Conservation (phyloP, 2,113 vertebrate genomes). For the Xiphophorus couchianus region DNA sequence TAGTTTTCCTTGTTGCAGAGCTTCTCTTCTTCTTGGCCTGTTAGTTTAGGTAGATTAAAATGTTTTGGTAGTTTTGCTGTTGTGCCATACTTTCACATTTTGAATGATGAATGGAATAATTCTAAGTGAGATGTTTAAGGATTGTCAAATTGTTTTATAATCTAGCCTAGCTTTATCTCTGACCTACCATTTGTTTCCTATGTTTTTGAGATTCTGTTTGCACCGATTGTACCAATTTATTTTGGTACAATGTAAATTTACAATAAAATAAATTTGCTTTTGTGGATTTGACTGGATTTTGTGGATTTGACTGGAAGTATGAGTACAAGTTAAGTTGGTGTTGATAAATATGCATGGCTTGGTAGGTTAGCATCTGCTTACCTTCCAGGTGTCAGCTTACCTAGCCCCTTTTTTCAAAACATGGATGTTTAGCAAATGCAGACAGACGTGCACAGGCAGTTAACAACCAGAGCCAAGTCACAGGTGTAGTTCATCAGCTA, state of each 20-base stretch:
- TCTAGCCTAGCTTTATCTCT: no score
- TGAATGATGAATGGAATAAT: not conserved
- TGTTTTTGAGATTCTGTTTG: no score
- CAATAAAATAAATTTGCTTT: not conserved
- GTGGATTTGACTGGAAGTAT: no score
- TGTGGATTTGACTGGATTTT: no score
- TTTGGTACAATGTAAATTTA: not conserved
- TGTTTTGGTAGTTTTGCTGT: not conserved
- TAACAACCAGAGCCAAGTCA: slow-evolving; percentile 27
- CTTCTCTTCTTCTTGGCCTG: not conserved
- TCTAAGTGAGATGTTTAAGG: no score
- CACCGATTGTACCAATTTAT: not conserved
- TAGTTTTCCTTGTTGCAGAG: not conserved
- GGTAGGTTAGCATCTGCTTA: not conserved
- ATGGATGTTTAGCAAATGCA: slow-evolving; percentile 16
- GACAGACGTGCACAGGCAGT: slow-evolving; percentile 10
- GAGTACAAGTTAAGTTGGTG: no score
- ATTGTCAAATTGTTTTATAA: no score
- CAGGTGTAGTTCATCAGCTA: slow-evolving; percentile 59
- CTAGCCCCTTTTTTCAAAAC: slow-evolving; percentile 23
- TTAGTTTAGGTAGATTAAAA: not conserved
- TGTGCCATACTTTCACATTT: not conserved
- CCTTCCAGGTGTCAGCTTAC: slow-evolving; percentile 26
- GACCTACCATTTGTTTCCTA: no score
- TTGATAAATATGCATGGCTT: not conserved